Evolutionary conservation across 2,797 vertebrate genomes (phyloP), one percentile per base, ranked within the genome.

Genomic region (Corythornis leucogaster): DNA sequence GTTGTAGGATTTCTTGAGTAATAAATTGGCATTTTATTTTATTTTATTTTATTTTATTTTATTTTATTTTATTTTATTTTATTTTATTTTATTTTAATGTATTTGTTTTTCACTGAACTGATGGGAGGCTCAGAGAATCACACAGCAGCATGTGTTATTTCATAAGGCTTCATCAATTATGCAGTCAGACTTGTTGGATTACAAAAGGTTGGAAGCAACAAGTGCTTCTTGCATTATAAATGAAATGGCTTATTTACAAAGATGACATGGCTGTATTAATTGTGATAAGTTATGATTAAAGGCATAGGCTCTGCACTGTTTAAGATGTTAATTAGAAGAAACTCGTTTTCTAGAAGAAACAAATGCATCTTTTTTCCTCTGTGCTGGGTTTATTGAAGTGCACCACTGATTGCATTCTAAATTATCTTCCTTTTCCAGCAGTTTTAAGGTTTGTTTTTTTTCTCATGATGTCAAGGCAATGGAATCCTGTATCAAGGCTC

Each of bases 151-250:
- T 53, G 76, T 81, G 85, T 85, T 54, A 53, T 82, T 94, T 95
- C 55, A 33, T 81, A 81, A 76, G 19, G 24, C 26, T 86, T 95
- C 42, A 93, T 95, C 87, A 95, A 96, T 95, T 94, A 85, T 96
- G 71, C 90, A 95, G 68, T 63, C 85, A 62, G 92, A 68, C 55
- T 82, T 88, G 84, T 50, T 90, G 89, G 85, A 85, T 91, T 95
- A 80, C 82, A 91, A 81, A 93, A 90, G 85, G 9, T 78, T 92
- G 89, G 64, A 69, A 95, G 78, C 78, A 95, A 93, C 89, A 96
- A 93, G 81, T 93, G 43, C 67, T 71, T 87, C 61, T 79, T 94
- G 77, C 74, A 80, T 89, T 95, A 83, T 89, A 82, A 87, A 93
- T 96, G 64, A 90, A 92, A 89, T 87, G 51, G 46, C 17, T 92